Evolutionary conservation across 1,140 invertebrate species (phyloP).

Genomic region (Stenopsyche tienmushanensis): DNA sequence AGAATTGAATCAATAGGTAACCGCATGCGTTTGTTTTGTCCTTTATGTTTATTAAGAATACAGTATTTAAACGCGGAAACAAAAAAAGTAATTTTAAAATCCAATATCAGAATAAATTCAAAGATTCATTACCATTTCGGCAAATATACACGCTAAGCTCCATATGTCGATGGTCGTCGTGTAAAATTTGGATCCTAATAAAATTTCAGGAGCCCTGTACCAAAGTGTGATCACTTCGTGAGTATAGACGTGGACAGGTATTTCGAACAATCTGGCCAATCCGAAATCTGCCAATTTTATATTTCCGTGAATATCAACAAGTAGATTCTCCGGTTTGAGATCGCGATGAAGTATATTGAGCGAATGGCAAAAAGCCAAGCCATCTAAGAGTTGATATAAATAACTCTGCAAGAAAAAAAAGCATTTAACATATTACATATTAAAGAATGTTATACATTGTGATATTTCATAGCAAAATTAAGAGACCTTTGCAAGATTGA

Average conservation of each 20-base stretch:
- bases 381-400: conserved; percentile 86
- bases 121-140: conserved; percentile 75
- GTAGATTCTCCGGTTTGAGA: conserved; percentile 89
- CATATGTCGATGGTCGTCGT: conserved; percentile 90
- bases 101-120: no score
- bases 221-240: conserved; percentile 96
- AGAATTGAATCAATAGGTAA: no score
- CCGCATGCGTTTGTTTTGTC: no score
- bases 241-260: conserved; percentile 84
- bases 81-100: no score
- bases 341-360: conserved; percentile 85
- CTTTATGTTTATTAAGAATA: not conserved
- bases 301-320: conserved; percentile 75
- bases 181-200: conserved; percentile 88
- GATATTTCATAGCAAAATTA: no score
- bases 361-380: conserved; percentile 89
- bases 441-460: conserved; percentile 34
- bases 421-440: conserved; percentile 7
- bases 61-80: no score
- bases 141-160: conserved; percentile 94
- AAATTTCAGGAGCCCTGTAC: conserved; percentile 95
- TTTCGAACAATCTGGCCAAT: conserved; percentile 76
- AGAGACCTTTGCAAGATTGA: conserved; percentile 66
- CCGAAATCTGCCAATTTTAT: conserved; percentile 94
- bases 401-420: conserved; percentile 66